Evolutionary conservation across 2,888 invertebrate genomes (phyloP).

Genomic region (Cantharis lateralis): DNA sequence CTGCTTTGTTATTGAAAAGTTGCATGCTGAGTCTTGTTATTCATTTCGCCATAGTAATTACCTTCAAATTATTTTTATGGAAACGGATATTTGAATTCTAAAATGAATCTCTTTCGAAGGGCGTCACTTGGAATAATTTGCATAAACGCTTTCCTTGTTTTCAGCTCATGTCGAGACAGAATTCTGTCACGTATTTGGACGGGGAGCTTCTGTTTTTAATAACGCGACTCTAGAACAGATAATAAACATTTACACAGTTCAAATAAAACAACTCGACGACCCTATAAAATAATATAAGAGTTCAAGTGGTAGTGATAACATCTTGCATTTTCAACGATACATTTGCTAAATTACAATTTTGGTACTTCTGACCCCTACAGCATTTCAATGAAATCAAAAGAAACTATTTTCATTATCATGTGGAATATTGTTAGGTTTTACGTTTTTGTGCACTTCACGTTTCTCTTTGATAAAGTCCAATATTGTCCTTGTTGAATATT

Average conservation of each 20-base stretch:
- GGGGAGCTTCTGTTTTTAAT: slow-evolving; percentile 48
- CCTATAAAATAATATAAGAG: slow-evolving; percentile 49
- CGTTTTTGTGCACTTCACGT: not conserved
- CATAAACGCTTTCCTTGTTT: slow-evolving; percentile 39
- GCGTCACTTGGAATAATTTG: slow-evolving; percentile 34
- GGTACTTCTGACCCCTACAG: not conserved
- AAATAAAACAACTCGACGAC: slow-evolving; percentile 45
- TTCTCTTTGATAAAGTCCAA: not conserved
- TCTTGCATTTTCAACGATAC: slow-evolving; percentile 41
- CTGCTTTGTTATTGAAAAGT: slow-evolving; percentile 35
- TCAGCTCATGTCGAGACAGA: slow-evolving; percentile 36
- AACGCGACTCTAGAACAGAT: slow-evolving; percentile 46
- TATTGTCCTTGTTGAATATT: not conserved
- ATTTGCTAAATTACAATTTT: slow-evolving; percentile 25
- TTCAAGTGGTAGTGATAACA: slow-evolving; percentile 39
- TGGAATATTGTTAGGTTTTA: not conserved
- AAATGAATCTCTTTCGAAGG: slow-evolving; percentile 33
- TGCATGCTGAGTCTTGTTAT: slow-evolving; percentile 33
- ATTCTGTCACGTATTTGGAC: slow-evolving; percentile 49
- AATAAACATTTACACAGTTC: slow-evolving; percentile 52
- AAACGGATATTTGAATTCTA: slow-evolving; percentile 38
- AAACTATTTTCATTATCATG: not conserved
- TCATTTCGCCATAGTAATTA: slow-evolving; percentile 30
- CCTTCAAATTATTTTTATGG: slow-evolving; percentile 37
- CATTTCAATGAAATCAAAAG: slow-evolving; percentile 1